Percentiles rank a stretch among this genome's conserved stretches.
These are phyloP conservation scores for Diadophis punctatus DNA, from an alignment of 2,113 vertebrate species.

Conservation along the genomic window DNA sequence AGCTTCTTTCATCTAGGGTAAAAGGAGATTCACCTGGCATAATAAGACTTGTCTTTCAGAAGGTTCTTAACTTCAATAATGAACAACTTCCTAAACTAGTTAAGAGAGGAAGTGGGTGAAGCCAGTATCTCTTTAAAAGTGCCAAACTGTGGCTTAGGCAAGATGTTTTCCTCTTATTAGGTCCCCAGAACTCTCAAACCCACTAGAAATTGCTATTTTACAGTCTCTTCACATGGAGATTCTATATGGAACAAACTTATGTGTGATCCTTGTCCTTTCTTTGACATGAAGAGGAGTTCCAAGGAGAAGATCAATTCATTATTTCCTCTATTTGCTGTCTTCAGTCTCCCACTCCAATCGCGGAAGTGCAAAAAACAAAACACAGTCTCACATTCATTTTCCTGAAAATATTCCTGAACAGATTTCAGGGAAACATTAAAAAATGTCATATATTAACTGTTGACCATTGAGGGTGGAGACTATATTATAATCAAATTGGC, in stretches of 20 bases:
- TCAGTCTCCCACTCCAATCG: not conserved
- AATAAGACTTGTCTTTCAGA: not conserved
- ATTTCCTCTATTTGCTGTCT: not conserved
- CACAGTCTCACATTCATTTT: not conserved
- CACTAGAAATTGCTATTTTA: not conserved
- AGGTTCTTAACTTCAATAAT: not conserved
- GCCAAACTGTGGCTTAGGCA: not conserved
- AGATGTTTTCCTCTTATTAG: not conserved
- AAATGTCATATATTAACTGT: not conserved
- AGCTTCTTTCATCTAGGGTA: not conserved
- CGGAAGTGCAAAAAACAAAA: not conserved
- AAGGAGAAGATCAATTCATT: not conserved
- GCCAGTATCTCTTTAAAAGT: not conserved
- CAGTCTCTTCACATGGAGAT: not conserved
- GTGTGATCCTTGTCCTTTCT: no score
- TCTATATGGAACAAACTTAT: not conserved
- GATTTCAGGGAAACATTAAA: not conserved
- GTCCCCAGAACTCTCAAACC: not conserved
- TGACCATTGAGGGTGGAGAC: not conserved
- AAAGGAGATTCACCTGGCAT: not conserved
- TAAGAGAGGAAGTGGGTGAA: not conserved
- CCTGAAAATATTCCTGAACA: not conserved
- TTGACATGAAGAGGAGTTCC: no score
- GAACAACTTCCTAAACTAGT: not conserved
- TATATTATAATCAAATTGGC: not conserved